These are phyloP conservation scores for Propsilocerus akamusi DNA, from an alignment of 1,140 invertebrate genomes.

Conservation along the genomic window DNA sequence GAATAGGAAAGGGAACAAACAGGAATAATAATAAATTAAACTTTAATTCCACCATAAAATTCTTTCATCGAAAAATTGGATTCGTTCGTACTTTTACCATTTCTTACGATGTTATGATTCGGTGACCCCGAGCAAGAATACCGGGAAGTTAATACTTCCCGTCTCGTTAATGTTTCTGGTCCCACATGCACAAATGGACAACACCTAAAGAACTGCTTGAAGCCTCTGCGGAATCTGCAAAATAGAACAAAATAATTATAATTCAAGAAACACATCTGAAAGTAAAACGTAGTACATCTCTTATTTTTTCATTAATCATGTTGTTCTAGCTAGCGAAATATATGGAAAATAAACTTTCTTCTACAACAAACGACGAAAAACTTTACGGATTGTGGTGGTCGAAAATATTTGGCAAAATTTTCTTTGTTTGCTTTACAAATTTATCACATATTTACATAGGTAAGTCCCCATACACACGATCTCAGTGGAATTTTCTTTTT, in stretches of 20 bases:
- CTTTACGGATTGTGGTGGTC: no score
- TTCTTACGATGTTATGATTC: conserved; percentile 46
- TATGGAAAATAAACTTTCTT: no score
- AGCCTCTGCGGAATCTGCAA: conserved; percentile 67
- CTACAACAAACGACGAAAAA: no score
- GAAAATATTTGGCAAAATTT: no score
- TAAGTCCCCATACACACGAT: no score
- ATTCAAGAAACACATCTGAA: background rate
- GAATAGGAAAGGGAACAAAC: background rate
- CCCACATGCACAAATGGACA: conserved; percentile 51
- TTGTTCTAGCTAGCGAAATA: no score
- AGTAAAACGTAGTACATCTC: background rate
- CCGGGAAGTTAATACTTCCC: conserved; percentile 45
- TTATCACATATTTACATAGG: no score
- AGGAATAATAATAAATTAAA: background rate
- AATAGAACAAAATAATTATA: conserved; percentile 2
- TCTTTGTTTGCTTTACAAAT: no score
- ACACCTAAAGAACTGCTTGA: conserved; percentile 71
- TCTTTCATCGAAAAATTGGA: background rate
- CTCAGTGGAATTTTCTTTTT: no score
- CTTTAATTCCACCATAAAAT: background rate
- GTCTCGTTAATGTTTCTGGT: conserved; percentile 38
- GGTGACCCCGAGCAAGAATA: conserved; percentile 52
- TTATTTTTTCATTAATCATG: no score
- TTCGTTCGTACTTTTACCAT: conserved; percentile 32